A percentile compares a stretch with the other conserved stretches of the same genome.
Conservation (phyloP, 2,797 vertebrate species). For the Rhodeus uyekii region DNA sequence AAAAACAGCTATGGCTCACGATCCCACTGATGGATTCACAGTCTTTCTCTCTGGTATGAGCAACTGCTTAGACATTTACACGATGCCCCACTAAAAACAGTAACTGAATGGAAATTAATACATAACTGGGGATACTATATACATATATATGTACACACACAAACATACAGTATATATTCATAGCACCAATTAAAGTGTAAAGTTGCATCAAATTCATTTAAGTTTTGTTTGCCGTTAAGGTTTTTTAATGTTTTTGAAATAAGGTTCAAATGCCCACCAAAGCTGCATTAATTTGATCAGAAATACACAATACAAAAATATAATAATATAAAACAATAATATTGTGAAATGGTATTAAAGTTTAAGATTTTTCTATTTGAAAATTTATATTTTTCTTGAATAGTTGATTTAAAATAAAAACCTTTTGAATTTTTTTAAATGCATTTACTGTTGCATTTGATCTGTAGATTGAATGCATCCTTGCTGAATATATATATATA, state of each 20-base stretch:
- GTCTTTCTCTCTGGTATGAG: background rate
- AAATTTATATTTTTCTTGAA: background rate
- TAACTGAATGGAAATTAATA: no score
- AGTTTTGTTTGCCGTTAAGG: no score
- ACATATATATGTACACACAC: no score
- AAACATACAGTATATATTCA: no score
- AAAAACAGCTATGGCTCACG: constrained; percentile 19
- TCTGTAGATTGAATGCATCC: background rate
- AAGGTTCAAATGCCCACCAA: no score
- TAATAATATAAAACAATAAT: background rate
- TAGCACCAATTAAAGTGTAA: no score
- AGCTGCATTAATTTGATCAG: no score
- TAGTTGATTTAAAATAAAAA: background rate
- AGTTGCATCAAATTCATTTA: no score
- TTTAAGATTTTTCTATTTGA: no score
- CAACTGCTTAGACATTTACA: background rate
- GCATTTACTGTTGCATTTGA: background rate
- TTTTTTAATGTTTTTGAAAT: no score
- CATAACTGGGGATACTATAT: no score
- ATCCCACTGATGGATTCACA: background rate
- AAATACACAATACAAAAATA: no score
- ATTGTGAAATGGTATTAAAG: background rate
- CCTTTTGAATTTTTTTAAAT: background rate
- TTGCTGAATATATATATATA: background rate
- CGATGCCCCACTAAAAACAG: background rate